Evolutionary conservation across 2,888 invertebrate genomes (phyloP).

Genomic region (Amphipyra tragopoginis): DNA sequence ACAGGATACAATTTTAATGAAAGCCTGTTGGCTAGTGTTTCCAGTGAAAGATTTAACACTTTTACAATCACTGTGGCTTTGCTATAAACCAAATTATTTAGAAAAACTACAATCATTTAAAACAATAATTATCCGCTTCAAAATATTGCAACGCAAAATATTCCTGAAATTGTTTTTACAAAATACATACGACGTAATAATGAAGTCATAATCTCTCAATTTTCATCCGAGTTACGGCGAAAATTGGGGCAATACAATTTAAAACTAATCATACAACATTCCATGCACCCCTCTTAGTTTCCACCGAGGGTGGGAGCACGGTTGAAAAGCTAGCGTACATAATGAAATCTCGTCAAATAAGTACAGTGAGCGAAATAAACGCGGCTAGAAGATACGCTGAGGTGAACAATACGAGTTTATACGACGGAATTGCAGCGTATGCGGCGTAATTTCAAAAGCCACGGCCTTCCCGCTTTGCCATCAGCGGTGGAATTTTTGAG

Average conservation of each 20-base stretch:
- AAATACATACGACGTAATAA: conserved; percentile 28
- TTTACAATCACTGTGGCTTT: too few relatives aligned
- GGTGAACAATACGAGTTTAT: conserved; percentile 63
- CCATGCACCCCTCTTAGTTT: conserved; percentile 51
- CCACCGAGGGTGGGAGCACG: conserved; percentile 12
- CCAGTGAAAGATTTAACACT: background rate
- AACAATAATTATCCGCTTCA: background rate
- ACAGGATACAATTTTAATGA: background rate
- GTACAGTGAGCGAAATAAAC: conserved; percentile 69
- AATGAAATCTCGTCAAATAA: conserved; percentile 77
- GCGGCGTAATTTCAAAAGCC: conserved; percentile 70
- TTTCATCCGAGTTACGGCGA: conserved; percentile 44
- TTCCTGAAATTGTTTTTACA: conserved; percentile 43
- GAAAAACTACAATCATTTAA: background rate
- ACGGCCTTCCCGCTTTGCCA: conserved; percentile 33
- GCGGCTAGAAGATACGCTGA: conserved; percentile 48
- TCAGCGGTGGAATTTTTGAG: conserved; percentile 33
- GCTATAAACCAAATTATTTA: too few relatives aligned
- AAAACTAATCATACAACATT: conserved; percentile 64
- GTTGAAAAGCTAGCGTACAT: conserved; percentile 72
- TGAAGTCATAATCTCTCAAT: conserved; percentile 50
- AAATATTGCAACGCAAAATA: conserved; percentile 3
- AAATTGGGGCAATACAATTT: conserved; percentile 65
- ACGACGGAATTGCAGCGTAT: conserved; percentile 66
- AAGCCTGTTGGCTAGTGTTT: background rate